Evolutionary conservation across 2,888 invertebrate species (phyloP), one percentile per base, ranked within the genome.

Genomic region (Caprella mutica): DNA sequence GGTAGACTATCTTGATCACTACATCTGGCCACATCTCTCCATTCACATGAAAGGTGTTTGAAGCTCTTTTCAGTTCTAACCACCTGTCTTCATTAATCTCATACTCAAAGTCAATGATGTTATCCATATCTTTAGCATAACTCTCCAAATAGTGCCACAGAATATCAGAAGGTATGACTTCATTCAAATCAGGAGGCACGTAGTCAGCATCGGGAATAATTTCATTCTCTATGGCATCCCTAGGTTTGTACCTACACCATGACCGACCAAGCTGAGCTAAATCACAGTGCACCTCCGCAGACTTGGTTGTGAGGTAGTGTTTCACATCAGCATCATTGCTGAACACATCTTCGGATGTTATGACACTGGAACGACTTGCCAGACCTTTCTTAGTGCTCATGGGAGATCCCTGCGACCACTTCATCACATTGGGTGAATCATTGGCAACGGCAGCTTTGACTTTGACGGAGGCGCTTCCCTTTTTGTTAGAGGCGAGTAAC

Each of bases 31-130:
- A 58, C 29, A 61, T 57, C 42, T 61, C 61, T 19, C 58, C 61
- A 55, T 61, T 55, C 14, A 58, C 52, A 19, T 61, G 61, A 39
- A 55, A 61, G 21, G 57, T 58, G 29, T 61, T 55, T 9, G 55
- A 61, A 40, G 58, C 58, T 30, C 61, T 52, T 23, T 61, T 61
- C 14, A 61, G 52, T 30, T 61, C 58, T 35, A 61, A 29, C 61
- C 61, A 61, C 24, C 58, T 58, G 44, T 61, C 61, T 38, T 61
- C 58, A 42, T 61, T 58, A 23, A 61, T 58, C 30, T 61, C 58
- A 30, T 55, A 58, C 30, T 58, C 58, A 23, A 61, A 44, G 23
- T 58, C 61, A 17, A 58, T 58, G 8, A 61, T 42, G 30, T 26
- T 40, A n/a, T 29, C 46, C 43, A 52, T 43, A 30, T 56, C 55